Conservation (phyloP, 2,113 vertebrate genomes). For the Ochotona curzoniae region DNA sequence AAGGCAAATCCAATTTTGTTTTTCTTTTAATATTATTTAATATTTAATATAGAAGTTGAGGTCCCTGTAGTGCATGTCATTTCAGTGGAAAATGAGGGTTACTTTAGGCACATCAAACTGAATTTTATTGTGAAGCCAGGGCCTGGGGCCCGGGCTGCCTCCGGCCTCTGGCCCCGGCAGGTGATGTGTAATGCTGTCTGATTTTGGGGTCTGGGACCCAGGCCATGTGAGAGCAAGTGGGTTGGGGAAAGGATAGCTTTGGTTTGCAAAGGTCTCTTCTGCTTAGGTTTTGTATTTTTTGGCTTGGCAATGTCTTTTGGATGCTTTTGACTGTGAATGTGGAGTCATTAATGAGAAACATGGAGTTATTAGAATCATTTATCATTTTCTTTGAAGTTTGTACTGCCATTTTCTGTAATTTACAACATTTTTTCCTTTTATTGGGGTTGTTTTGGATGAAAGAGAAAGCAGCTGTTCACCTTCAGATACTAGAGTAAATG, state of each 20-base stretch:
- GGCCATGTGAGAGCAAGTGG: not conserved
- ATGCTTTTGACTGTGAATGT: slow-evolving; percentile 84
- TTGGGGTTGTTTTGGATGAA: slow-evolving; percentile 85
- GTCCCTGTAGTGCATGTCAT: slow-evolving; percentile 75
- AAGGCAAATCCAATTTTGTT: slow-evolving; percentile 79
- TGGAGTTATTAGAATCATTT: slow-evolving; percentile 89
- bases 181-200: slow-evolving; percentile 65
- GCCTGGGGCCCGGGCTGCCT: slow-evolving; percentile 36
- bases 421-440: slow-evolving; percentile 88
- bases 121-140: slow-evolving; percentile 61
- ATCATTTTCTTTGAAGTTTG: slow-evolving; percentile 89
- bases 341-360: slow-evolving; percentile 89
- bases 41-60: slow-evolving; percentile 79
- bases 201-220: not conserved
- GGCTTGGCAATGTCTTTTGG: slow-evolving; percentile 82
- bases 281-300: slow-evolving; percentile 71
- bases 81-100: slow-evolving; percentile 73
- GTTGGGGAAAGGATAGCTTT: slow-evolving; percentile 43
- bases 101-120: slow-evolving; percentile 63
- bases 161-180: slow-evolving; percentile 30
- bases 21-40: slow-evolving; percentile 83
- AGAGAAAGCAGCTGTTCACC: slow-evolving; percentile 86
- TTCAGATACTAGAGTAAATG: slow-evolving; percentile 81
- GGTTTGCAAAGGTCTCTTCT: slow-evolving; percentile 61
- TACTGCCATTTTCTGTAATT: slow-evolving; percentile 88